A percentile compares a stretch with the other conserved stretches of the same genome.
These are phyloP conservation scores for Eufriesea mexicana DNA, from an alignment of 1,140 invertebrate genomes.

Conservation along the genomic window DNA sequence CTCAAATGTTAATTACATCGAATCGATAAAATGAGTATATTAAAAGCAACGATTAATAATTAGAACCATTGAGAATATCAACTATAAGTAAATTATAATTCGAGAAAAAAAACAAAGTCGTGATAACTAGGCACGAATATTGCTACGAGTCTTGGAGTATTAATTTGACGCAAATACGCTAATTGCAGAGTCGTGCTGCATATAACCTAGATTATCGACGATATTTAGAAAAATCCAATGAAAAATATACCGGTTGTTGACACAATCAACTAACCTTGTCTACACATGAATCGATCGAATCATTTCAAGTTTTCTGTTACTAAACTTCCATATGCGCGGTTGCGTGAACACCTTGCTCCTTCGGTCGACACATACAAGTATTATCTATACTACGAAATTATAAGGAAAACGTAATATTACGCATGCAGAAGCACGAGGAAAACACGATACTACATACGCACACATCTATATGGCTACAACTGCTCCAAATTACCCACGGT, in stretches of 20 bases:
- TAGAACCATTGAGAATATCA: not conserved
- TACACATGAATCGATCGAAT: not conserved
- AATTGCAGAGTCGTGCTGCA: not conserved
- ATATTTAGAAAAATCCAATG: not conserved
- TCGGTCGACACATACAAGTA: not conserved
- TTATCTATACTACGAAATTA: not conserved
- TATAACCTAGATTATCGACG: not conserved
- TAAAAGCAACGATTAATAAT: not conserved
- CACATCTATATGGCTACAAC: not conserved
- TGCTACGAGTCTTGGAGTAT: not conserved
- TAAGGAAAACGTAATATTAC: conserved; percentile 12
- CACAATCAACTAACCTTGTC: conserved; percentile 30
- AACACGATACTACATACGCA: not conserved
- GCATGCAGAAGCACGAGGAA: not conserved
- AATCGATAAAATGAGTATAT: not conserved
- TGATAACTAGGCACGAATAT: conserved; percentile 1
- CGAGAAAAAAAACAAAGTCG: not conserved
- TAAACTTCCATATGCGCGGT: not conserved
- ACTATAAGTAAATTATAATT: not conserved
- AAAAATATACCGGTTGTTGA: conserved; percentile 36
- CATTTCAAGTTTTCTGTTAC: conserved; percentile 27
- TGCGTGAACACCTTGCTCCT: not conserved
- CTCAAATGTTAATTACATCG: not conserved
- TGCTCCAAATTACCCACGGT: conserved; percentile 28
- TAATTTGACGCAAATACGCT: not conserved